phyloP scores from a whole-genome alignment of 2,888 invertebrate genomes.

The Ichneumoninae sp. region DNA sequence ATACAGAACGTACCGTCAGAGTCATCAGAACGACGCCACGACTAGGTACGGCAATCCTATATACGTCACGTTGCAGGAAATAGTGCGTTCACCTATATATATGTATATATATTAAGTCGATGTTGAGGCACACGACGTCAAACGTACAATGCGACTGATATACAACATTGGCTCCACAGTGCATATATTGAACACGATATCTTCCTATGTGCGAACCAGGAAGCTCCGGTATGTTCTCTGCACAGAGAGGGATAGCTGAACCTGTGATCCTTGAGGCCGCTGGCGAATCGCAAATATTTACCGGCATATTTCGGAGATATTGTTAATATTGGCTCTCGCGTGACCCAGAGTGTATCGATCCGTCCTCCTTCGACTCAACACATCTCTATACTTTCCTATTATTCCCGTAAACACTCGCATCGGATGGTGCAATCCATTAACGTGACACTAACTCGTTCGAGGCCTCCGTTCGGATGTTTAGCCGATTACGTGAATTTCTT shows the following conservation, averaged over 20 bases:
- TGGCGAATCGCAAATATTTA: constrained; percentile 74
- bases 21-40: constrained; percentile 6
- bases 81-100: not conserved
- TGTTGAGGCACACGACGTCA: not conserved
- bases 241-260: constrained; percentile 7
- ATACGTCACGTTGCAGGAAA: constrained; percentile 3
- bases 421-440: constrained; percentile 26
- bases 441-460: constrained; percentile 19
- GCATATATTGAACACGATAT: constrained; percentile 15
- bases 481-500: not conserved
- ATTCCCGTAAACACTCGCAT: constrained; percentile 6
- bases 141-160: not conserved
- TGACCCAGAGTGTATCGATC: constrained; percentile 35
- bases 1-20: constrained; percentile 25
- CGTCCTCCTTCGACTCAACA: constrained; percentile 15
- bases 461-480: not conserved
- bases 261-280: constrained; percentile 73
- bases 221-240: constrained; percentile 37
- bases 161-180: not conserved
- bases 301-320: constrained; percentile 76
- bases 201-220: not conserved
- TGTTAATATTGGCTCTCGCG: constrained; percentile 77
- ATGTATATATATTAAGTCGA: constrained; percentile 13
- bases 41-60: not conserved
- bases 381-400: constrained; percentile 1